phyloP scores from a whole-genome alignment of 2,113 vertebrate species.

The Erythrocebus patas region DNA sequence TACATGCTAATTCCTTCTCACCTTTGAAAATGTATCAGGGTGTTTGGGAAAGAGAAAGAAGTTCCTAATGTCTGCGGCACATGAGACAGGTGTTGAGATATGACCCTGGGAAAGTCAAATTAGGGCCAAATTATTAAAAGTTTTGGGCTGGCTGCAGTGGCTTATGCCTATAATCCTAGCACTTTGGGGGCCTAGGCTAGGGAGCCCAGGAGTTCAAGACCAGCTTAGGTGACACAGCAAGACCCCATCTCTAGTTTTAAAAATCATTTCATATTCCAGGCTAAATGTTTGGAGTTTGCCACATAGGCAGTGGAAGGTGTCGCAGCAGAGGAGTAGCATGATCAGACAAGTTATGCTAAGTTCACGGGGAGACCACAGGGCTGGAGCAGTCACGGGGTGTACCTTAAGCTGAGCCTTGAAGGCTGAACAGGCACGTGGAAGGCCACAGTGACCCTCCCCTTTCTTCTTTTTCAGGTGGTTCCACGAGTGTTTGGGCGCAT shows the following conservation, averaged over 20 bases:
- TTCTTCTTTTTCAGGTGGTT: constrained; percentile 60
- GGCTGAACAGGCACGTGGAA: rapidly evolving
- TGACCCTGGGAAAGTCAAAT: neutral
- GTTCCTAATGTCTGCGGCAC: neutral
- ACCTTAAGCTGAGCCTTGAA: neutral
- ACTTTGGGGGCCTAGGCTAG: neutral
- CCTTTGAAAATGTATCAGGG: neutral
- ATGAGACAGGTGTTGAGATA: neutral
- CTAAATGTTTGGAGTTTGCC: neutral
- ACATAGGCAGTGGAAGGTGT: neutral
- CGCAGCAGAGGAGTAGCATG: neutral
- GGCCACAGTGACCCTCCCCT: rapidly evolving
- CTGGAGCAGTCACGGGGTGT: neutral
- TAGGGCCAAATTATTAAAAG: neutral
- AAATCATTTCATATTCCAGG: neutral
- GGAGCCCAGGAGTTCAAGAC: neutral
- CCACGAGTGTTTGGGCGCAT: constrained; percentile 86
- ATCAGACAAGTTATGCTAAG: neutral
- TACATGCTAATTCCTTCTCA: neutral
- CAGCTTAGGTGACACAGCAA: neutral
- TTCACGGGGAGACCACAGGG: neutral
- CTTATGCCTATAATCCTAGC: neutral
- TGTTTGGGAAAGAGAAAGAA: neutral
- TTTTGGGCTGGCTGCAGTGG: neutral
- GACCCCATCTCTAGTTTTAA: too few species aligned